Conservation (phyloP, 2,113 vertebrate genomes). For the Hyperoodon ampullatus region DNA sequence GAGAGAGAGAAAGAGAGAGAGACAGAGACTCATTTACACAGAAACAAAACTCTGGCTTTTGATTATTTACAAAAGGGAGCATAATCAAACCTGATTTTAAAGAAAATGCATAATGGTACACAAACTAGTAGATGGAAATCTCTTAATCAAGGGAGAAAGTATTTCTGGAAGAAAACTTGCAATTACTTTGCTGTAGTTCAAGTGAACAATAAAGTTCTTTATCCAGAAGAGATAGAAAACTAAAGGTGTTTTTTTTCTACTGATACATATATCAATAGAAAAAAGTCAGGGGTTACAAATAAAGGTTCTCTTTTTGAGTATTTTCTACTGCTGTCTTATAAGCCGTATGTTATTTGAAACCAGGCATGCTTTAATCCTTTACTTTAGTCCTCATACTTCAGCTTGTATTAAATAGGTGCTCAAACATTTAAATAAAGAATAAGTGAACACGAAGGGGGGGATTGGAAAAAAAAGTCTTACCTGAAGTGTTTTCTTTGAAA, state of each 20-base stretch:
- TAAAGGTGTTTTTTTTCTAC: constrained; percentile 10
- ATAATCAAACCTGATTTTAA: not conserved
- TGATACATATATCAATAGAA: not conserved
- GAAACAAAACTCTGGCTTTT: constrained; percentile 21
- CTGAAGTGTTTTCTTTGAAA: not conserved
- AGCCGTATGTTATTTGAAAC: constrained; percentile 29
- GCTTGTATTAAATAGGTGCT: not conserved
- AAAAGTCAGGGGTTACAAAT: constrained; percentile 3
- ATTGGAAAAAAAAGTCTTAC: constrained; percentile 20
- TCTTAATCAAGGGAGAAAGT: not conserved
- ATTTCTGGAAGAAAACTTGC: constrained; percentile 45
- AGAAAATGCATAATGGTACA: not conserved
- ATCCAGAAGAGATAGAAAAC: constrained; percentile 31
- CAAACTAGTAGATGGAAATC: not conserved
- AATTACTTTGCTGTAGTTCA: not conserved
- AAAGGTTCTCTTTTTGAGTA: constrained; percentile 45
- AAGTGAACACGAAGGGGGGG: not conserved
- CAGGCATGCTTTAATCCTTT: not conserved
- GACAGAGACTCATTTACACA: not conserved
- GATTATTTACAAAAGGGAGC: constrained; percentile 16
- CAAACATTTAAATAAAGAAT: not conserved
- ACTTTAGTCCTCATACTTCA: constrained; percentile 7
- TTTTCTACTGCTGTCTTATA: constrained; percentile 40
- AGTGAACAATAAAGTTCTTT: constrained; percentile 54
- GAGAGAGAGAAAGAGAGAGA: too few species aligned